Evolutionary conservation across 2,888 invertebrate species (phyloP), one percentile per base, ranked within the genome.

Genomic region (Pristionchus exspectatus): DNA sequence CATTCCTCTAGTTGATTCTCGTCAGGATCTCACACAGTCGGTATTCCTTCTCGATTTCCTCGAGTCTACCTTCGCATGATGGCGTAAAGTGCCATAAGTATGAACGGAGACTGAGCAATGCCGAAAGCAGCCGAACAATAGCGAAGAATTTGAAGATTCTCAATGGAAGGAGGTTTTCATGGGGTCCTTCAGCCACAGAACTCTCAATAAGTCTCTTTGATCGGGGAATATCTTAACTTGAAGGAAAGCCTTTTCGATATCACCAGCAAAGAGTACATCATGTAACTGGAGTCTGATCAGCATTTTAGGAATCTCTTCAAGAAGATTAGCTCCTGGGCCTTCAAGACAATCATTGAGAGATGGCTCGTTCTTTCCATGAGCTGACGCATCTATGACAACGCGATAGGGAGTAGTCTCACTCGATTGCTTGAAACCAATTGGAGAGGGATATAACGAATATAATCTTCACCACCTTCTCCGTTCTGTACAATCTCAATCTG

Each of bases 321-420:
- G 81, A 44, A 44, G 9, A 44, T 44, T 44, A 1, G 88, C 30
- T 0, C 87, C 30, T 21, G 91, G 91, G 3, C 92, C 93, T 2
- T 88, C 59, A 1, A 91, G 38, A 38, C 90, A 90, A 0, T 93
- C 91, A 87, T 93, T 93, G 9, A 93, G 84, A 12, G 91, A 90
- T 18, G 84, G 24, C 30, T 84, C 50, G 14, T 30, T 44, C 74
- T 72, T 90, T 30, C 44, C 63, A 7, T 91, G 72, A 7, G 90
- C 88, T 1, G 89, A 88, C 0, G 91, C 93, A 86, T 93, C 92
- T 30, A 89, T 87, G 0, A 93, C 92, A 1, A 91, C 87, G 16
- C 93, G 72, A 3, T 88, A 2, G n/a, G 90, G 90, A 14, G 90
- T 91, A 16, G 89, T 54, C 33, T 24, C 44, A 81, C 81, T 81